These are phyloP conservation scores for Drosophila bunnanda DNA, from an alignment of 2,888 invertebrate species.

Conservation along the genomic window DNA sequence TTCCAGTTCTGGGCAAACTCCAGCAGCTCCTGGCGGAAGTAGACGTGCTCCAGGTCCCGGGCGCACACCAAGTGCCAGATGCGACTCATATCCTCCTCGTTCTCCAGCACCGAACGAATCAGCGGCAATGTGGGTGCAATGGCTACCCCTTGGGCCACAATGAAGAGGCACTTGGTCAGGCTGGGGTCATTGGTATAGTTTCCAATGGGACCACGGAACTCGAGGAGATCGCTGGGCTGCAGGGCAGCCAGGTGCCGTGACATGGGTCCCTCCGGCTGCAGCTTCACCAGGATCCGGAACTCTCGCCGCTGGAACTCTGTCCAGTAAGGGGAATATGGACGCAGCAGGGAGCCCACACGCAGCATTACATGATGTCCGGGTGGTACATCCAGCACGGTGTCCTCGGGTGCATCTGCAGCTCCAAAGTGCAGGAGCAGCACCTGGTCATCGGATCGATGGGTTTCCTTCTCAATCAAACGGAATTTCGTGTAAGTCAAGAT, in stretches of 20 bases:
- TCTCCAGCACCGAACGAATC: constrained; percentile 87
- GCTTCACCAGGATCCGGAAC: constrained; percentile 88
- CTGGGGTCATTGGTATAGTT: constrained; percentile 53
- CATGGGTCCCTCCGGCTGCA: constrained; percentile 87
- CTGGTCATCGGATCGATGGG: constrained; percentile 42
- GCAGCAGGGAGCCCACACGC: constrained; percentile 63
- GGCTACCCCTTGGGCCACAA: constrained; percentile 91
- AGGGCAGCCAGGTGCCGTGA: constrained; percentile 86
- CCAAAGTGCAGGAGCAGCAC: constrained; percentile 76
- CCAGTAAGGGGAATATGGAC: constrained; percentile 84
- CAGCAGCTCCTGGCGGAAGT: constrained; percentile 88
- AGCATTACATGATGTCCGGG: constrained; percentile 80
- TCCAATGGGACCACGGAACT: constrained; percentile 91
- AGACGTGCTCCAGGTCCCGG: constrained; percentile 86
- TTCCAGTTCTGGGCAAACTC: constrained; percentile 89
- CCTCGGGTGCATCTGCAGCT: constrained; percentile 35
- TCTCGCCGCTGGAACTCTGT: constrained; percentile 69
- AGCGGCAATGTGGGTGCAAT: constrained; percentile 89
- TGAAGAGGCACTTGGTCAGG: constrained; percentile 79
- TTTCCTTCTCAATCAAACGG: constrained; percentile 51
- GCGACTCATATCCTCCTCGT: constrained; percentile 89
- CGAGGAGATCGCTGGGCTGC: constrained; percentile 85
- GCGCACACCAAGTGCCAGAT: constrained; percentile 88
- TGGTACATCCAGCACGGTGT: constrained; percentile 75
- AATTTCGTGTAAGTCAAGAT: constrained; percentile 63